phyloP scores from a whole-genome alignment of 2,888 invertebrate species.

The Heliconius ismenius region DNA sequence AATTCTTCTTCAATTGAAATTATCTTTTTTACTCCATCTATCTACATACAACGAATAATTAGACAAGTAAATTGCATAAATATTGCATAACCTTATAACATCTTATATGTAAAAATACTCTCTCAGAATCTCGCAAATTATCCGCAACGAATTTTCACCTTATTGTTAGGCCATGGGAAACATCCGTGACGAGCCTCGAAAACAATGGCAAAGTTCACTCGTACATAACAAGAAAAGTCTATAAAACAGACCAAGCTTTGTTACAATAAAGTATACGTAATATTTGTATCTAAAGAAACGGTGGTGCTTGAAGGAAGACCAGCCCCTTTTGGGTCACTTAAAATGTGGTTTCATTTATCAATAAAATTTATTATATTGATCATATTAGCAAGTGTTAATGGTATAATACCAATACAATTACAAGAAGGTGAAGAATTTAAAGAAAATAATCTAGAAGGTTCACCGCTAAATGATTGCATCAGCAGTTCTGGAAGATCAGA shows the following conservation, averaged over 20 bases:
- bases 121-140: conserved; percentile 70
- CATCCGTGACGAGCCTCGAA: conserved; percentile 66
- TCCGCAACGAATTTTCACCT: conserved; percentile 77
- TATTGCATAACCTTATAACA: conserved; percentile 64
- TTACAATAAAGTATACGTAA: conserved; percentile 68
- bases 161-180: conserved; percentile 74
- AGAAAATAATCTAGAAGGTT: conserved; percentile 62
- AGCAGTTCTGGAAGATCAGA: conserved; percentile 68
- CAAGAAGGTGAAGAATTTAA: conserved; percentile 70
- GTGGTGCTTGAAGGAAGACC: conserved; percentile 49
- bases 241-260: conserved; percentile 69
- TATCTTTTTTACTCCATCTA: background rate
- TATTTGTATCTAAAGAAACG: conserved; percentile 59
- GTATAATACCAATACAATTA: conserved; percentile 67
- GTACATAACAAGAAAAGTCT: conserved; percentile 79
- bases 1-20: too few relatives aligned
- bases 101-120: conserved; percentile 53
- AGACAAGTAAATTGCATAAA: background rate
- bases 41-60: background rate
- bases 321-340: conserved; percentile 18
- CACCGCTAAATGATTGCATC: conserved; percentile 71
- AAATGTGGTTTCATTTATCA: conserved; percentile 25
- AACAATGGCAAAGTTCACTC: conserved; percentile 81
- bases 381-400: conserved; percentile 50
- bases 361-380: conserved; percentile 34